Percentiles rank a stretch among this genome's conserved stretches.
Evolutionary conservation across 2,113 vertebrate genomes (phyloP).

Genomic region (Macrotus californicus): DNA sequence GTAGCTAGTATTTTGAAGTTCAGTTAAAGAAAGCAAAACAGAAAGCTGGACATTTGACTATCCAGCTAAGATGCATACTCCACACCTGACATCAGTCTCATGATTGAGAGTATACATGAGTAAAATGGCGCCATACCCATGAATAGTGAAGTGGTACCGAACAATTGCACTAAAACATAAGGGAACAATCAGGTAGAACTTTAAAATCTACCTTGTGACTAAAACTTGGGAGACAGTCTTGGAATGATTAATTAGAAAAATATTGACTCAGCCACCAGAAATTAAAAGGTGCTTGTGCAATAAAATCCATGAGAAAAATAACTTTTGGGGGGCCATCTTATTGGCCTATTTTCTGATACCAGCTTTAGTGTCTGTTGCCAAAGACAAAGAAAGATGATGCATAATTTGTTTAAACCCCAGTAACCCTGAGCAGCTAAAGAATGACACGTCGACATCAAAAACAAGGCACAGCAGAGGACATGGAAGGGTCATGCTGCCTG

Average conservation of each 20-base stretch:
- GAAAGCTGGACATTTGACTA: not conserved
- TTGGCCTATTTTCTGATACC: not conserved
- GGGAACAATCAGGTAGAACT: not conserved
- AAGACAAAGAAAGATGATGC: not conserved
- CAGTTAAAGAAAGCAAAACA: not conserved
- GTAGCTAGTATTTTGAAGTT: constrained; percentile 26
- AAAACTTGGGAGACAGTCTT: constrained; percentile 1
- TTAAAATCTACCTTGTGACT: not conserved
- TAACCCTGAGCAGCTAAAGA: not conserved
- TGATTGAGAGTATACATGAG: not conserved
- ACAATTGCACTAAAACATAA: not conserved
- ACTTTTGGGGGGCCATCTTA: not conserved
- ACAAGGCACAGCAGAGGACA: not conserved
- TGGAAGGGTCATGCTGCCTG: not conserved
- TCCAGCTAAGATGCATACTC: not conserved
- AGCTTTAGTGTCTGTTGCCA: not conserved
- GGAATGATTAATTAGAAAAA: constrained; percentile 25
- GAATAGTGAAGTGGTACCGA: not conserved
- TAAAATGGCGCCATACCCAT: not conserved
- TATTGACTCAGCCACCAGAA: not conserved
- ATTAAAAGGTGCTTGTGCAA: constrained; percentile 28
- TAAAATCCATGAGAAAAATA: constrained; percentile 26
- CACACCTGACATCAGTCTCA: not conserved
- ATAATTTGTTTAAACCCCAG: not conserved
- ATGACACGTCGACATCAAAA: not conserved